Conservation (phyloP, 2,888 invertebrate species). For the Lydus trimaculatus region DNA sequence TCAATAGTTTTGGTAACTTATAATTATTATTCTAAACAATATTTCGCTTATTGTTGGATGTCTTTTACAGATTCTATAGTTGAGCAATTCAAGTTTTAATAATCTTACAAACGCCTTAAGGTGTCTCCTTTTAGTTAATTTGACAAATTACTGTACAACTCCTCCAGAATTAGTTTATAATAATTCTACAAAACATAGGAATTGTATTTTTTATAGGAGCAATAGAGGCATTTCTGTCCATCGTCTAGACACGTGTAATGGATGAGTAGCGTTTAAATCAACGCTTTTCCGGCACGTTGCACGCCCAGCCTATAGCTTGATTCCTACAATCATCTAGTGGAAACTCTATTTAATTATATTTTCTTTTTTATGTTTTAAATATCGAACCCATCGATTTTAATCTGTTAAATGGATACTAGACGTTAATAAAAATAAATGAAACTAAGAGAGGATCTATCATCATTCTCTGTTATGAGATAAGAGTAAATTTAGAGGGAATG, state of each 20-base stretch:
- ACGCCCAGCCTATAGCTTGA: background rate
- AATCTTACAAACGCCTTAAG: background rate
- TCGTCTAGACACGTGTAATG: conserved; percentile 2
- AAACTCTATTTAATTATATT: background rate
- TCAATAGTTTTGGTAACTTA: too few relatives aligned
- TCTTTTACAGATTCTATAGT: background rate
- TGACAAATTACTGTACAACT: background rate
- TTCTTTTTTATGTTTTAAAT: background rate
- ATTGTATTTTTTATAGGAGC: too few relatives aligned
- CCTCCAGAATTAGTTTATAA: too few relatives aligned
- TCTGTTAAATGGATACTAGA: background rate
- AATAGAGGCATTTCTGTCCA: background rate
- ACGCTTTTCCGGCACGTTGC: background rate
- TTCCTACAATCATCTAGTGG: background rate
- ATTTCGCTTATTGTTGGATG: background rate
- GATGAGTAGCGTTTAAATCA: background rate
- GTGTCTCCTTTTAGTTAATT: background rate
- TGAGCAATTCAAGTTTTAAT: background rate
- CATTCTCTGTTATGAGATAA: background rate
- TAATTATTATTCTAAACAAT: too few relatives aligned
- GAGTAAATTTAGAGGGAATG: background rate
- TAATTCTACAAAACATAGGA: too few relatives aligned
- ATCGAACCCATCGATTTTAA: background rate
- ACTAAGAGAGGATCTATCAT: background rate
- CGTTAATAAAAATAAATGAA: background rate